Conservation (phyloP, 2,113 vertebrate species). For the Erythrolamprus reginae region DNA sequence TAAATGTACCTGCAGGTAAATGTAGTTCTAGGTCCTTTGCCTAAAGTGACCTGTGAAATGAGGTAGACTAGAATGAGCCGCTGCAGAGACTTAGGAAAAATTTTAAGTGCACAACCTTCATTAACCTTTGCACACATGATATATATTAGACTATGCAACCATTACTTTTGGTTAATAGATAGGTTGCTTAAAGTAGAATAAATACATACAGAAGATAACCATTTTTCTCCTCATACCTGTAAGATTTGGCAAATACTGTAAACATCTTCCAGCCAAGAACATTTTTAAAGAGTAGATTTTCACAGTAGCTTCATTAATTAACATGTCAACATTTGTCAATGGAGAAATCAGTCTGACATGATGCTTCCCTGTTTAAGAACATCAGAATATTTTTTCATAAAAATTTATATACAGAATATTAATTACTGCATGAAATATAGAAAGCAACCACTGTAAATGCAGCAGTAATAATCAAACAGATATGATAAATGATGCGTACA, state of each 20-base stretch:
- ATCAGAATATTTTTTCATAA: background rate
- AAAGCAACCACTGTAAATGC: background rate
- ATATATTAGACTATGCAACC: background rate
- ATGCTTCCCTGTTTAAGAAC: background rate
- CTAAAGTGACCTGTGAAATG: background rate
- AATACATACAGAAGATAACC: background rate
- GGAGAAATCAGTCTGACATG: background rate
- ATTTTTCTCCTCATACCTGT: background rate
- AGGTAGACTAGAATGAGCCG: background rate
- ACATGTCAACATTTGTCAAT: background rate
- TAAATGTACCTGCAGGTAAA: background rate
- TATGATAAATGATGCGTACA: background rate
- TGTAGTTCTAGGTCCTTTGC: background rate
- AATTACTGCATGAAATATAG: background rate
- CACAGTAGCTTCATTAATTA: background rate
- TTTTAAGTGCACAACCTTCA: background rate
- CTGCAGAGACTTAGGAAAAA: background rate
- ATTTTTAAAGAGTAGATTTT: background rate
- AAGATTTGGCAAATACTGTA: background rate
- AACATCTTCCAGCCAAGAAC: background rate
- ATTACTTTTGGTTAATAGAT: background rate
- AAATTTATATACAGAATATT: conserved; percentile 7
- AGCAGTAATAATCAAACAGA: background rate
- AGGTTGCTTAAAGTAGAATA: background rate
- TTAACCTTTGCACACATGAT: background rate